Percentiles rank a stretch among this genome's conserved stretches.
Evolutionary conservation across 2,797 vertebrate species (phyloP).

Genomic region (Malurus splendens): DNA sequence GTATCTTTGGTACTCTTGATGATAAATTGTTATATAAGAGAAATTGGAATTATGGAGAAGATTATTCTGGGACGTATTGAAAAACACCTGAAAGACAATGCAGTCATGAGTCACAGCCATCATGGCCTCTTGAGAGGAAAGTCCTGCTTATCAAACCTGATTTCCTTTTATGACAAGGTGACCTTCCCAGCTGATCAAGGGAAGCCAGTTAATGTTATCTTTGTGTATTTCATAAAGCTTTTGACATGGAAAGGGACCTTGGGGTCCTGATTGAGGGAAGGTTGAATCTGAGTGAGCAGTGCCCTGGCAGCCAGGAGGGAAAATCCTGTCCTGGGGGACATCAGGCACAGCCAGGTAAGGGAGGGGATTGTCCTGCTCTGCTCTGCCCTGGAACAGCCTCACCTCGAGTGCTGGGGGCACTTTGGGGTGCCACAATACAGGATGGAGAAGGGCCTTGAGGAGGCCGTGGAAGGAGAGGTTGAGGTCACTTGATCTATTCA

Average conservation of each 20-base stretch:
- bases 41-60: neutral
- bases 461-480: fast-evolving
- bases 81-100: neutral
- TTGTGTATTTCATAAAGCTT: neutral
- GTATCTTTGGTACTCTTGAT: neutral
- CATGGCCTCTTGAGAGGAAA: neutral
- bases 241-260: neutral
- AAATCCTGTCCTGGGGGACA: neutral
- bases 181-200: neutral
- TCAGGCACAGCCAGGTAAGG: fast-evolving
- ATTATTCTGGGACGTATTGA: neutral
- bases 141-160: neutral
- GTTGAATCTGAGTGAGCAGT: neutral
- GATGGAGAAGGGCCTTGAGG: neutral
- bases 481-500: neutral
- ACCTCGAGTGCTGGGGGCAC: neutral
- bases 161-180: neutral
- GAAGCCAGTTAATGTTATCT: neutral
- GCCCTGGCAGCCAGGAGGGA: neutral
- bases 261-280: fast-evolving
- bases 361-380: neutral
- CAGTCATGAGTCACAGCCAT: neutral
- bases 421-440: neutral
- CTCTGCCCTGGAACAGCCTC: fast-evolving
- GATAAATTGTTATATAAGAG: neutral